Evolutionary conservation across 1,140 invertebrate genomes (phyloP).

Genomic region (Drosophila gunungcola): DNA sequence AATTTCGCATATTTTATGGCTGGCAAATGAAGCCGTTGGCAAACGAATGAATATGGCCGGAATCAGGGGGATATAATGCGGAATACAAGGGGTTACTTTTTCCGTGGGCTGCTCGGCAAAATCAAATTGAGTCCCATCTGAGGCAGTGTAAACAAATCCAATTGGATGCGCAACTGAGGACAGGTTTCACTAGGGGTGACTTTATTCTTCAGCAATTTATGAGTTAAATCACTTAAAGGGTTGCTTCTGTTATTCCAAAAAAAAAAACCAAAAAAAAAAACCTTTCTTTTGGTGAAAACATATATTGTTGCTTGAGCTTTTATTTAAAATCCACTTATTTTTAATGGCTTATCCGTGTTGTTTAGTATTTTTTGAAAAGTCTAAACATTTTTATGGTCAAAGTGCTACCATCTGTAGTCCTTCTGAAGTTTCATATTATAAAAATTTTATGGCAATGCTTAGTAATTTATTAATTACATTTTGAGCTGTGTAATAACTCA

Average conservation of each 20-base stretch:
- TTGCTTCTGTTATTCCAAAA: neutral
- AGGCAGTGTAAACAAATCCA: constrained; percentile 38
- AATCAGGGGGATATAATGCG: constrained; percentile 11
- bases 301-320: too few species aligned
- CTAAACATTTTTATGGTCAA: too few species aligned
- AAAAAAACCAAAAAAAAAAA: too few species aligned
- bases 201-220: constrained; percentile 1
- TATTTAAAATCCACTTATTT: too few species aligned
- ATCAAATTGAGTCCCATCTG: constrained; percentile 32
- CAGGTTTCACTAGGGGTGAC: constrained; percentile 4
- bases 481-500: neutral
- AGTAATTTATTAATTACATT: neutral
- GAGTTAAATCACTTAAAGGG: neutral
- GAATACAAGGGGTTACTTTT: constrained; percentile 20
- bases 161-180: constrained; percentile 29
- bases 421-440: too few species aligned
- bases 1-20: constrained; percentile 65
- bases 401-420: too few species aligned
- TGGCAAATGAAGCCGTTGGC: constrained; percentile 35
- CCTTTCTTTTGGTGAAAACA: neutral
- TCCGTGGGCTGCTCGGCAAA: constrained; percentile 1
- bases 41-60: constrained; percentile 21
- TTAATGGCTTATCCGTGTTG: too few species aligned
- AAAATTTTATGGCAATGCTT: neutral
- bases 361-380: too few species aligned